Conservation (phyloP, 35 echinoderm and acorn worm genomes). For the Acanthaster planci region DNA sequence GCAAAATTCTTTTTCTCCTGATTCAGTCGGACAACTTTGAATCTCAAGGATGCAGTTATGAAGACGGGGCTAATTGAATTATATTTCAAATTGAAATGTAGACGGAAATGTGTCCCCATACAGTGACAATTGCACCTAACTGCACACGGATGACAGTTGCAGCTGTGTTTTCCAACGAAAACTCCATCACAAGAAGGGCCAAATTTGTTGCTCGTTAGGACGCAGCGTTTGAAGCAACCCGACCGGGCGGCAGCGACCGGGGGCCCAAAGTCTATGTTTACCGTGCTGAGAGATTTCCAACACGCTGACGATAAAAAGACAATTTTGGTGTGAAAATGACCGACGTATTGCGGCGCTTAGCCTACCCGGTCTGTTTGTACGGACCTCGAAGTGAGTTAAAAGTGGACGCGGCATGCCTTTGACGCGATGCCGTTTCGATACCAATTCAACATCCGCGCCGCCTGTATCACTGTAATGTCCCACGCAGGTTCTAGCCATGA, state of each 20-base stretch:
- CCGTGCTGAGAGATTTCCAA: neutral
- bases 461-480: neutral
- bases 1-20: too few relatives aligned
- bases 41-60: too few relatives aligned
- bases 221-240: neutral
- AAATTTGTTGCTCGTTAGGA: neutral
- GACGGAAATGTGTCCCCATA: too few relatives aligned
- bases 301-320: constrained; percentile 3
- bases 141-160: neutral
- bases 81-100: too few relatives aligned
- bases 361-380: neutral
- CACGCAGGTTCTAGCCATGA: neutral
- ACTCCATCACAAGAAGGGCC: neutral
- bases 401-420: constrained; percentile 3
- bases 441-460: neutral
- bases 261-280: constrained; percentile 20
- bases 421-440: constrained; percentile 9
- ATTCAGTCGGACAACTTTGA: too few relatives aligned
- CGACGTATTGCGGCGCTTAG: constrained; percentile 21
- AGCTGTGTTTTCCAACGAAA: constrained; percentile 4
- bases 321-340: constrained; percentile 28
- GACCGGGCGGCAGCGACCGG: neutral
- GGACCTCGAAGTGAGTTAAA: neutral
- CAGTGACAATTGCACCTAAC: neutral
- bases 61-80: too few relatives aligned